Conservation (phyloP, 2,888 invertebrate genomes). For the Nomada goodeniana region DNA sequence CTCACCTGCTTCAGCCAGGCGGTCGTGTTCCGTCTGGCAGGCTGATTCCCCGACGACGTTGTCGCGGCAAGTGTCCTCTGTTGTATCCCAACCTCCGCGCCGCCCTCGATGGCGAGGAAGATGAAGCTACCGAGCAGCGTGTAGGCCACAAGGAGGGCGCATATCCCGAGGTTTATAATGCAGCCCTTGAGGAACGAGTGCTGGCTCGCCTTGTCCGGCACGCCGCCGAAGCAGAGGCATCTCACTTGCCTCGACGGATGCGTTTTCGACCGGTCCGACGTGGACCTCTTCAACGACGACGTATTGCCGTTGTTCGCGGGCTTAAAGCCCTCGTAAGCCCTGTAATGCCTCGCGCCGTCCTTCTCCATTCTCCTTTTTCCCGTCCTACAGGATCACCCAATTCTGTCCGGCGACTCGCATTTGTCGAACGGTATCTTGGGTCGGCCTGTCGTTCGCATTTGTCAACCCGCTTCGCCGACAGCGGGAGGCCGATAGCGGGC, state of each 20-base stretch:
- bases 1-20: conserved; percentile 83
- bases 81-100: conserved; percentile 85
- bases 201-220: conserved; percentile 82
- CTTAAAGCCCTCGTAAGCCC: conserved; percentile 83
- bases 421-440: conserved; percentile 39
- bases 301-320: conserved; percentile 83
- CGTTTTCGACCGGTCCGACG: conserved; percentile 70
- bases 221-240: conserved; percentile 82
- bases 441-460: conserved; percentile 49
- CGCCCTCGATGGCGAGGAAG: conserved; percentile 93
- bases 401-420: conserved; percentile 30
- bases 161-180: conserved; percentile 93
- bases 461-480: conserved; percentile 16
- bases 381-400: conserved; percentile 35
- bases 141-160: conserved; percentile 92
- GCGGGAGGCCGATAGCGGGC: background rate
- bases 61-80: conserved; percentile 87
- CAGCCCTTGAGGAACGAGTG: conserved; percentile 89
- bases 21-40: conserved; percentile 79
- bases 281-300: conserved; percentile 79
- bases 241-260: conserved; percentile 78
- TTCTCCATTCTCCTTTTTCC: conserved; percentile 78
- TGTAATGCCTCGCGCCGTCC: conserved; percentile 80
- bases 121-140: conserved; percentile 92
- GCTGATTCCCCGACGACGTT: conserved; percentile 75